phyloP scores from a whole-genome alignment of 2,888 invertebrate genomes.

The Drosophila bunnanda region DNA sequence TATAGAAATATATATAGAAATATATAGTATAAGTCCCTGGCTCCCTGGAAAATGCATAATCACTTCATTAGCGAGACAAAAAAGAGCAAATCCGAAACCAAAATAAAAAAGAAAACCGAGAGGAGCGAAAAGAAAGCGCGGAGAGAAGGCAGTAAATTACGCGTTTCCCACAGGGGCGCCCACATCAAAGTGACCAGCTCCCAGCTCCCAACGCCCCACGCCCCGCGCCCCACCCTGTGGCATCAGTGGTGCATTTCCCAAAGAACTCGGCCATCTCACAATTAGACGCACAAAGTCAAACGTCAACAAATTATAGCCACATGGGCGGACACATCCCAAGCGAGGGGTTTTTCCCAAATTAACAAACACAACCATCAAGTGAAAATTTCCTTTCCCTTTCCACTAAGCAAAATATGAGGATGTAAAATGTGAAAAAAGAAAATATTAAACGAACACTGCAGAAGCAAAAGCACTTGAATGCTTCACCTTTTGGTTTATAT shows the following conservation, averaged over 20 bases:
- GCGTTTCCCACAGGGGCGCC: slow-evolving; percentile 81
- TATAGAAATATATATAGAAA: slow-evolving; percentile 1
- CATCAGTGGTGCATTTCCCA: slow-evolving; percentile 34
- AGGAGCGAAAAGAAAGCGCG: slow-evolving; percentile 5
- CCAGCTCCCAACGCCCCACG: slow-evolving; percentile 52
- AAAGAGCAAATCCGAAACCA: slow-evolving; percentile 1
- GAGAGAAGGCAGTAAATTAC: slow-evolving; percentile 72
- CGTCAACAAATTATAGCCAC: slow-evolving; percentile 80
- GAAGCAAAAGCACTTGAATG: slow-evolving; percentile 7
- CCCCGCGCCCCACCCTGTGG: no score
- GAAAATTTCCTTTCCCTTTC: slow-evolving; percentile 33
- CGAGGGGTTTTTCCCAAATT: slow-evolving; percentile 64
- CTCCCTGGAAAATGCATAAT: slow-evolving; percentile 57
- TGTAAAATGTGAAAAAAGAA: slow-evolving; percentile 25
- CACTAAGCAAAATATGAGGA: slow-evolving; percentile 31
- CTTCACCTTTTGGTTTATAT: background rate
- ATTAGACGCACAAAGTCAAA: slow-evolving; percentile 80
- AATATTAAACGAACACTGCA: slow-evolving; percentile 25
- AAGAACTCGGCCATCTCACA: slow-evolving; percentile 58
- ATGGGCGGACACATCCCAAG: slow-evolving; percentile 67
- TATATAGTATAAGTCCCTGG: slow-evolving; percentile 13
- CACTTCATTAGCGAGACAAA: slow-evolving; percentile 70
- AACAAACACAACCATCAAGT: slow-evolving; percentile 76
- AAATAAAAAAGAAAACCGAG: slow-evolving; percentile 3
- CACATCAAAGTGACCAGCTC: slow-evolving; percentile 83